Conservation (phyloP, 2,888 invertebrate species). For the Caenorhabditis becei region DNA sequence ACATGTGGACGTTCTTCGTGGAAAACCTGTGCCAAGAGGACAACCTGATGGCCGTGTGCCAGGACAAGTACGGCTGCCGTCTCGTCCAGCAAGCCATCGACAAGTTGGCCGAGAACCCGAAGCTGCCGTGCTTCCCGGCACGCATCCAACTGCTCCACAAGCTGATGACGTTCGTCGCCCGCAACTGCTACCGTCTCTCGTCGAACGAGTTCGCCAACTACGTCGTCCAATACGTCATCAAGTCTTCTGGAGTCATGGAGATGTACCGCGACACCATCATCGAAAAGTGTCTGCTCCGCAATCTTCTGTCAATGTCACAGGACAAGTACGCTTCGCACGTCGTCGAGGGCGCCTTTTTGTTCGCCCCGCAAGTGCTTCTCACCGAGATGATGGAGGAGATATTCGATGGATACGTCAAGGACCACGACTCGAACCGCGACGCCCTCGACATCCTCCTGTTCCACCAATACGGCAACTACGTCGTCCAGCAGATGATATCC, state of each 20-base stretch:
- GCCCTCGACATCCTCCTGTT: conserved; percentile 75
- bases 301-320: conserved; percentile 75
- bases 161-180: conserved; percentile 50
- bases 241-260: conserved; percentile 58
- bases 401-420: conserved; percentile 71
- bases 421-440: conserved; percentile 65
- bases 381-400: conserved; percentile 72
- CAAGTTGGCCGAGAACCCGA: conserved; percentile 63
- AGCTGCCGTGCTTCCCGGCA: conserved; percentile 38
- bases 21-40: conserved; percentile 37
- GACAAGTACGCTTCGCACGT: conserved; percentile 78
- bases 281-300: conserved; percentile 69
- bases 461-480: conserved; percentile 79
- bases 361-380: conserved; percentile 62
- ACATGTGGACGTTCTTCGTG: conserved; percentile 50
- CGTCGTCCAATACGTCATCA: conserved; percentile 74
- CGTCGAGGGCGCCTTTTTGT: conserved; percentile 73
- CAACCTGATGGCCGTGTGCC: conserved; percentile 62
- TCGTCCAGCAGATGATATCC: conserved; percentile 75
- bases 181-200: conserved; percentile 63
- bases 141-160: conserved; percentile 46
- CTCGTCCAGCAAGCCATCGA: conserved; percentile 70
- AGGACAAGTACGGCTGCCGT: conserved; percentile 72
- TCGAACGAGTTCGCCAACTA: conserved; percentile 77
- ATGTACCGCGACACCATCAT: conserved; percentile 71